phyloP scores from a whole-genome alignment of 2,113 vertebrate species.

The Cathartes aura region DNA sequence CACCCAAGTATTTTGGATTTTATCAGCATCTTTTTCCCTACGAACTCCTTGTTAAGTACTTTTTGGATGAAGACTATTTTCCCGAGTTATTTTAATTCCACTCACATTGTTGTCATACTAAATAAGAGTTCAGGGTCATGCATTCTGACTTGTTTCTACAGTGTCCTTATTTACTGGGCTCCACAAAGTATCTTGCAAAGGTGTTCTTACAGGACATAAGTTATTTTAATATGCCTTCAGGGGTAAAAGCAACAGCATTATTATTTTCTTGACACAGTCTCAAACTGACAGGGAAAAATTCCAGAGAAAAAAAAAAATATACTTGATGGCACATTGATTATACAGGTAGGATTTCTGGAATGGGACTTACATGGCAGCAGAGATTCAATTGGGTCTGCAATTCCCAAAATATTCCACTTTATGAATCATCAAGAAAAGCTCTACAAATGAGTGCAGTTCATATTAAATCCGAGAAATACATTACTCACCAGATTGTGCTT shows the following conservation, averaged over 20 bases:
- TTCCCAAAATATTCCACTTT: neutral
- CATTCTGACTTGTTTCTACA: neutral
- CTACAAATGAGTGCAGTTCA: neutral
- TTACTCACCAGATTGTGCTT: conserved; percentile 92
- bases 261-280: neutral
- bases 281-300: neutral
- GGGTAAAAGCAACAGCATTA: neutral
- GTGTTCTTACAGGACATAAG: neutral
- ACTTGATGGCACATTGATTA: neutral
- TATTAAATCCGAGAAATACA: neutral
- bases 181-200: neutral
- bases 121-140: neutral
- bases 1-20: neutral
- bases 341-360: neutral
- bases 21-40: neutral
- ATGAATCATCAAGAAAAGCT: neutral
- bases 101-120: neutral
- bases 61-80: neutral
- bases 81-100: neutral
- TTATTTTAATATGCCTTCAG: neutral
- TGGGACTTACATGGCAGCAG: neutral
- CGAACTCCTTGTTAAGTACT: neutral
- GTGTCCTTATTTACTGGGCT: neutral
- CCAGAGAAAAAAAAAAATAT: neutral
- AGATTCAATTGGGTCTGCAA: neutral